These are phyloP conservation scores for Gorsachius goisagi DNA, from an alignment of 2,113 vertebrate species.

Conservation along the genomic window DNA sequence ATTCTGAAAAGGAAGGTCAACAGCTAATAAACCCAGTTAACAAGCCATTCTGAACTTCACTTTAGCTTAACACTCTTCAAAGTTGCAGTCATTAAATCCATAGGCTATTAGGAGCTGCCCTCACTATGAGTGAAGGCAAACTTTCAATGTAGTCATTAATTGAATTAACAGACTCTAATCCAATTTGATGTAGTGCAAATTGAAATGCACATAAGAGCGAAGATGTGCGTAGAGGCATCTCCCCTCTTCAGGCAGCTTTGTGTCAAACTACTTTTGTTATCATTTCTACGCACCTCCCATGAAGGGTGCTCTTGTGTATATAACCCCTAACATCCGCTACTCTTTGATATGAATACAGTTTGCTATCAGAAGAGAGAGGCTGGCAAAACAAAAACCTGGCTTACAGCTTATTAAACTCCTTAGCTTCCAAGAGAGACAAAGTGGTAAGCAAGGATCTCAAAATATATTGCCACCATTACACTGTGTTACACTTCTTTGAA, in stretches of 20 bases:
- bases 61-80: conserved; percentile 74
- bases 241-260: not conserved
- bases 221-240: not conserved
- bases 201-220: conserved; percentile 32
- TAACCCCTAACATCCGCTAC: conserved; percentile 7
- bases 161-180: conserved; percentile 75
- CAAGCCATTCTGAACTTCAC: conserved; percentile 77
- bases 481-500: not conserved
- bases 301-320: conserved; percentile 7
- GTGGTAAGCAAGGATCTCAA: not conserved
- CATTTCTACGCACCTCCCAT: not conserved
- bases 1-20: conserved; percentile 81
- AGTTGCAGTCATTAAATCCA: conserved; percentile 76
- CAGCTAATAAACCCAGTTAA: conserved; percentile 79
- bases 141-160: conserved; percentile 72
- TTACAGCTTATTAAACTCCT: not conserved
- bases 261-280: not conserved
- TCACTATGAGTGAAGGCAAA: conserved; percentile 64
- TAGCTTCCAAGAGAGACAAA: not conserved
- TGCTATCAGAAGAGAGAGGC: not conserved
- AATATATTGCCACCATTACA: not conserved
- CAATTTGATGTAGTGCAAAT: conserved; percentile 68
- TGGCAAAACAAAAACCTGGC: conserved; percentile 5
- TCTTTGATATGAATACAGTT: conserved; percentile 13
- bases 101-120: conserved; percentile 69